These are phyloP conservation scores for Clarias laeviceps DNA, from an alignment of 2,797 vertebrate genomes.

Conservation along the genomic window DNA sequence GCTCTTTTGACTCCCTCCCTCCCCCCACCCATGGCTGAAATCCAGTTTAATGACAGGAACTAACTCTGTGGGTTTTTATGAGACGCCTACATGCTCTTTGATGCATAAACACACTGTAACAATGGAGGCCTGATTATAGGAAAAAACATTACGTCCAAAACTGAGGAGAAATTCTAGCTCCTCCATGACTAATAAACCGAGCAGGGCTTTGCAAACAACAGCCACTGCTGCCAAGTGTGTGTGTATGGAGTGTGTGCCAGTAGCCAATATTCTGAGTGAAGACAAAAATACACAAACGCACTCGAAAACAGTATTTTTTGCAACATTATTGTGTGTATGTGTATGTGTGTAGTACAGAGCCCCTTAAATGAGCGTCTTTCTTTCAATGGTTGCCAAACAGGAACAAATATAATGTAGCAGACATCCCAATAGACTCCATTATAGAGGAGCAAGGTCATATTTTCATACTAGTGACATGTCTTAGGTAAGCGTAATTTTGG, in stretches of 20 bases:
- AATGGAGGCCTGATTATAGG: constrained; percentile 57
- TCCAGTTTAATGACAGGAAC: constrained; percentile 61
- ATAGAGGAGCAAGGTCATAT: constrained; percentile 13
- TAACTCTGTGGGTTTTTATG: constrained; percentile 50
- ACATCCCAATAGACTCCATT: constrained; percentile 24
- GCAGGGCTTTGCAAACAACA: constrained; percentile 37
- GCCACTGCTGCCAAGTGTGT: constrained; percentile 25
- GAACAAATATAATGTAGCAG: not conserved
- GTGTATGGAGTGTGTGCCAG: constrained; percentile 8
- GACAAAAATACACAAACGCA: constrained; percentile 24
- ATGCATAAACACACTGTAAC: constrained; percentile 57
- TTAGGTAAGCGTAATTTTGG: constrained; percentile 4
- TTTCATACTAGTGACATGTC: constrained; percentile 27
- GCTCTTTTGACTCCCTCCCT: constrained; percentile 43
- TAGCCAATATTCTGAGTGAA: constrained; percentile 28
- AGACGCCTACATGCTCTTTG: constrained; percentile 57
- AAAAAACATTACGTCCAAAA: constrained; percentile 47
- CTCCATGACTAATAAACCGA: constrained; percentile 49
- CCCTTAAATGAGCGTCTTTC: not conserved
- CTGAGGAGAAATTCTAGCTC: constrained; percentile 37
- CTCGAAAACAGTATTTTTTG: constrained; percentile 13
- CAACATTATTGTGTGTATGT: constrained; percentile 10
- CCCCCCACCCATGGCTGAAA: constrained; percentile 46
- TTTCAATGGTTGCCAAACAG: constrained; percentile 3
- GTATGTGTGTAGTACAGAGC: not conserved